Conservation (phyloP, 2,888 invertebrate genomes). For the Conus canariensis region DNA sequence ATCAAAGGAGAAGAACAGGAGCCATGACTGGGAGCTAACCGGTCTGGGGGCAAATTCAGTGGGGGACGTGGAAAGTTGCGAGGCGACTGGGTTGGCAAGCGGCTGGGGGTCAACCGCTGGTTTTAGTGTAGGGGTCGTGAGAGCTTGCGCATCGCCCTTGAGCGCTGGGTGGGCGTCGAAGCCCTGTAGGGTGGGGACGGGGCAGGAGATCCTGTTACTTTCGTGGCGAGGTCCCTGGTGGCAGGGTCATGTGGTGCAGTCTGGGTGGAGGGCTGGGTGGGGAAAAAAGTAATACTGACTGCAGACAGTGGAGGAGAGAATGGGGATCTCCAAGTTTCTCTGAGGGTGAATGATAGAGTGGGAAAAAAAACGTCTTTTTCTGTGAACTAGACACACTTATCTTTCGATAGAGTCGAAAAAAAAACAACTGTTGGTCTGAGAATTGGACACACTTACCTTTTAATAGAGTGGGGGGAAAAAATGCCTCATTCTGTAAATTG, state of each 20-base stretch:
- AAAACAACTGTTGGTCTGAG: too few relatives aligned
- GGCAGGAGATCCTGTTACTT: background rate
- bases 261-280: slow-evolving; percentile 62
- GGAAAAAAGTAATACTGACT: background rate
- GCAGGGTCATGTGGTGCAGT: slow-evolving; percentile 52
- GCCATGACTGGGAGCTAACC: slow-evolving; percentile 28
- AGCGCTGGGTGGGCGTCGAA: slow-evolving; percentile 43
- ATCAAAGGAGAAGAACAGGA: too few relatives aligned
- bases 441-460: too few relatives aligned
- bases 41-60: slow-evolving; percentile 74
- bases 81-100: slow-evolving; percentile 73
- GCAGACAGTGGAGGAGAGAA: too few relatives aligned
- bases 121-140: slow-evolving; percentile 68
- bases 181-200: slow-evolving; percentile 8
- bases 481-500: too few relatives aligned
- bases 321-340: too few relatives aligned
- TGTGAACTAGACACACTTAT: too few relatives aligned
- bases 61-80: slow-evolving; percentile 58
- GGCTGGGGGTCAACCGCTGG: slow-evolving; percentile 82
- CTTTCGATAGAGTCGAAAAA: too few relatives aligned
- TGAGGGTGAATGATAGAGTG: too few relatives aligned
- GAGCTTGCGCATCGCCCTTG: too few relatives aligned
- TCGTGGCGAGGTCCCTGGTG: slow-evolving; percentile 36
- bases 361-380: too few relatives aligned
- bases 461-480: too few relatives aligned